Conservation (phyloP, 2,797 vertebrate genomes). For the Selene dorsalis region DNA sequence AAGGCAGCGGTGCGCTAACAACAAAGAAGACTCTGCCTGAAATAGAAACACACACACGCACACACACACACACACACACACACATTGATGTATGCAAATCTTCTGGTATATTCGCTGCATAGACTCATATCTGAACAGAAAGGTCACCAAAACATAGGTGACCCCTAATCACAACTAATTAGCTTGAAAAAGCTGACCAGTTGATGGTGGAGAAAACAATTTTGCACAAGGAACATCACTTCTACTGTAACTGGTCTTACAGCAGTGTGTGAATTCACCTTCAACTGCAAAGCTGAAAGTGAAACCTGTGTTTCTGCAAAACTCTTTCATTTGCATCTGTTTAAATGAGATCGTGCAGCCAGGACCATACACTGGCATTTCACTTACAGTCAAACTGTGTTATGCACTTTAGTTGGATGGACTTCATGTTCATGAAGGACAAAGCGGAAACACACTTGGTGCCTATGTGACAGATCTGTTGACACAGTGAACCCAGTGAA, state of each 20-base stretch:
- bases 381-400: background rate
- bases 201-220: background rate
- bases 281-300: background rate
- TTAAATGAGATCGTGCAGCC: background rate
- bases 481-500: conserved; percentile 13
- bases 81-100: conserved; percentile 45
- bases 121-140: conserved; percentile 7
- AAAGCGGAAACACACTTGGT: background rate
- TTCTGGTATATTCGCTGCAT: background rate
- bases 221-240: background rate
- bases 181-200: background rate
- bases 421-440: background rate
- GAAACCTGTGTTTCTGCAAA: background rate
- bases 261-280: background rate
- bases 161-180: background rate
- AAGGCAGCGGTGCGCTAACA: conserved; percentile 55
- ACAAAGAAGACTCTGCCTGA: conserved; percentile 57
- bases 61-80: background rate
- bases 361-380: background rate
- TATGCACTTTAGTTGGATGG: background rate
- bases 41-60: conserved; percentile 57
- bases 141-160: background rate
- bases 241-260: background rate
- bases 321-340: background rate
- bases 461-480: background rate